Evolutionary conservation across 2,113 vertebrate genomes (phyloP).

Genomic region (Caloenas nicobarica): DNA sequence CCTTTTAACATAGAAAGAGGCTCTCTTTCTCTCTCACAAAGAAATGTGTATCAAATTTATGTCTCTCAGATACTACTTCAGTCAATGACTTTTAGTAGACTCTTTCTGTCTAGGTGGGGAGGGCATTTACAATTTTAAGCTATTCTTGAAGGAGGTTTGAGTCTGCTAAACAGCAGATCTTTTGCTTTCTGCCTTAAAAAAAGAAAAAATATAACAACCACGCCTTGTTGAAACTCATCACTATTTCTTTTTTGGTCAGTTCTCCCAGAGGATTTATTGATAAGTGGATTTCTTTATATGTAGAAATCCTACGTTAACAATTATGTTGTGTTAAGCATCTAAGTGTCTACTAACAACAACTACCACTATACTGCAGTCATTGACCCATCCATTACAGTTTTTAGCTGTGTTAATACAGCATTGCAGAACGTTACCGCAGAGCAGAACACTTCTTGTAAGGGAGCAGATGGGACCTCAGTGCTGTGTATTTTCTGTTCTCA

Average conservation of each 20-base stretch:
- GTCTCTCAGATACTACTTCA: background rate
- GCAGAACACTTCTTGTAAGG: background rate
- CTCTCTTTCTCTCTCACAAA: slow-evolving; percentile 1
- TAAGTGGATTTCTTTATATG: background rate
- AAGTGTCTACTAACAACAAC: background rate
- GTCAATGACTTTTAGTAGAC: background rate
- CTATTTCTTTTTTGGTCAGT: background rate
- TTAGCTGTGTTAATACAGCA: background rate
- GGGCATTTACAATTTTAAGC: background rate
- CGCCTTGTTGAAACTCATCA: background rate
- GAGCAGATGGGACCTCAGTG: slow-evolving; percentile 24
- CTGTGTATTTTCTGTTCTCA: background rate
- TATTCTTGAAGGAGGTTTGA: background rate
- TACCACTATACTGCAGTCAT: background rate
- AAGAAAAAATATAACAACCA: background rate
- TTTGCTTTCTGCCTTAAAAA: background rate
- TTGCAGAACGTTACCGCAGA: background rate
- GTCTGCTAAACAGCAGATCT: background rate
- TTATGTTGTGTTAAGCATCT: background rate
- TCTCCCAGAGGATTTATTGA: background rate
- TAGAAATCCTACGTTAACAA: background rate
- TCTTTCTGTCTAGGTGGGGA: background rate
- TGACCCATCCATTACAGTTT: background rate
- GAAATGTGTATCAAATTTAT: background rate
- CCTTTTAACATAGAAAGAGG: background rate